A percentile compares a stretch with the other conserved stretches of the same genome.
Evolutionary conservation across 2,113 vertebrate genomes (phyloP).

Genomic region (Montifringilla adamsi): DNA sequence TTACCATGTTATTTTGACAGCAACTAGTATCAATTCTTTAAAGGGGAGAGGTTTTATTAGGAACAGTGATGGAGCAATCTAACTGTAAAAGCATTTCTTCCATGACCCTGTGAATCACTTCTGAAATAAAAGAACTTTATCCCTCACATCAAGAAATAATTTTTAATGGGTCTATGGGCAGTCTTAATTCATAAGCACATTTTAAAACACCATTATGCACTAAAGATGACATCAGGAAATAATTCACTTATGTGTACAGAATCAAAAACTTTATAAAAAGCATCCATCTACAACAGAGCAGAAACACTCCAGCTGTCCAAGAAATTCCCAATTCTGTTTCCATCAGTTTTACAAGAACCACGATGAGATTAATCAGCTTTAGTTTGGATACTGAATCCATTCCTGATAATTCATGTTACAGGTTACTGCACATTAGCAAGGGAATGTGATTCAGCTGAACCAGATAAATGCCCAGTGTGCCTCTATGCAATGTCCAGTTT

Average conservation of each 20-base stretch:
- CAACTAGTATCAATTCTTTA: neutral
- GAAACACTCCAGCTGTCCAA: neutral
- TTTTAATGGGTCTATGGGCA: neutral
- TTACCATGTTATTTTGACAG: neutral
- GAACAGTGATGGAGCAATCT: neutral
- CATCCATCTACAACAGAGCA: neutral
- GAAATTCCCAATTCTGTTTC: neutral
- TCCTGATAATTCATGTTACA: neutral
- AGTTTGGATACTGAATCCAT: neutral
- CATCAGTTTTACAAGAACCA: neutral
- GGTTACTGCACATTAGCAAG: neutral
- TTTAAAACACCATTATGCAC: slow-evolving; percentile 5
- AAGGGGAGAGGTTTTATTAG: neutral
- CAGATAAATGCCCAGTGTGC: neutral
- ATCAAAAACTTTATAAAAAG: neutral
- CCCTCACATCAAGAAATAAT: neutral
- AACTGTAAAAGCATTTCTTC: slow-evolving; percentile 3
- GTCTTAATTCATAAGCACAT: neutral
- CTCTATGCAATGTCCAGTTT: neutral
- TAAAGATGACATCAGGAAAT: neutral
- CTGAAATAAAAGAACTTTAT: slow-evolving; percentile 11
- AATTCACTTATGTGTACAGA: neutral
- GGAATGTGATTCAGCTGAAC: neutral
- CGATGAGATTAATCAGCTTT: neutral
- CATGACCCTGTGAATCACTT: neutral